These are phyloP conservation scores for Hesperia comma DNA, from an alignment of 2,888 invertebrate species.

Conservation along the genomic window DNA sequence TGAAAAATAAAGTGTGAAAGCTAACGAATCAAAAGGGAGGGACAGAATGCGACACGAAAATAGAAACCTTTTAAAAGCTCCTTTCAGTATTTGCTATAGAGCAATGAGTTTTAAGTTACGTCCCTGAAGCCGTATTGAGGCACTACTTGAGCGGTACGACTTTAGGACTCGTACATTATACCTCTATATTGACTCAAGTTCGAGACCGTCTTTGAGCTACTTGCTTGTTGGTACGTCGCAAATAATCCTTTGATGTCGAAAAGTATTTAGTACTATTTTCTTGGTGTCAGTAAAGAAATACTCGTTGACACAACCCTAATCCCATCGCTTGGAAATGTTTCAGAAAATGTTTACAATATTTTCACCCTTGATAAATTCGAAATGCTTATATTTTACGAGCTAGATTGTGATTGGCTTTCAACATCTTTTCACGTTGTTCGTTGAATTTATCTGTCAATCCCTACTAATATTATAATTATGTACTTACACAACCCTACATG, in stretches of 20 bases:
- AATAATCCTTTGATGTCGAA: slow-evolving; percentile 48
- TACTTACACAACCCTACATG: too few species aligned
- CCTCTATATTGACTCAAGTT: slow-evolving; percentile 74
- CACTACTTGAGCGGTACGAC: slow-evolving; percentile 51
- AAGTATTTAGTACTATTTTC: slow-evolving; percentile 8
- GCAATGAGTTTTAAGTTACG: slow-evolving; percentile 57
- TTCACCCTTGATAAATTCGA: too few species aligned
- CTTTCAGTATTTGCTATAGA: slow-evolving; percentile 40
- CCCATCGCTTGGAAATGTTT: slow-evolving; percentile 41
- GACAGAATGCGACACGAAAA: slow-evolving; percentile 31
- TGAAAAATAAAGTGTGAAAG: slow-evolving; percentile 24
- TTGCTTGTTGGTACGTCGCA: slow-evolving; percentile 11
- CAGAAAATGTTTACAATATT: too few species aligned
- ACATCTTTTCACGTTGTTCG: too few species aligned
- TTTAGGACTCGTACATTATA: neutral
- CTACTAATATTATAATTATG: too few species aligned
- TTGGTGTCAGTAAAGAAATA: slow-evolving; percentile 10
- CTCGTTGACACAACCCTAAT: slow-evolving; percentile 20
- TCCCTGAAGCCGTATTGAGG: slow-evolving; percentile 66
- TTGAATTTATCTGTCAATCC: too few species aligned
- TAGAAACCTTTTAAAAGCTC: slow-evolving; percentile 36
- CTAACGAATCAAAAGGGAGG: slow-evolving; percentile 27
- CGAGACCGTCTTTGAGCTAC: slow-evolving; percentile 54
- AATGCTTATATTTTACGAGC: too few species aligned
- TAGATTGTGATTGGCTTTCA: too few species aligned